Percentiles rank a stretch among this genome's conserved stretches.
Evolutionary conservation across 1,140 invertebrate genomes (phyloP).

Genomic region (Steinernema khuongi): DNA sequence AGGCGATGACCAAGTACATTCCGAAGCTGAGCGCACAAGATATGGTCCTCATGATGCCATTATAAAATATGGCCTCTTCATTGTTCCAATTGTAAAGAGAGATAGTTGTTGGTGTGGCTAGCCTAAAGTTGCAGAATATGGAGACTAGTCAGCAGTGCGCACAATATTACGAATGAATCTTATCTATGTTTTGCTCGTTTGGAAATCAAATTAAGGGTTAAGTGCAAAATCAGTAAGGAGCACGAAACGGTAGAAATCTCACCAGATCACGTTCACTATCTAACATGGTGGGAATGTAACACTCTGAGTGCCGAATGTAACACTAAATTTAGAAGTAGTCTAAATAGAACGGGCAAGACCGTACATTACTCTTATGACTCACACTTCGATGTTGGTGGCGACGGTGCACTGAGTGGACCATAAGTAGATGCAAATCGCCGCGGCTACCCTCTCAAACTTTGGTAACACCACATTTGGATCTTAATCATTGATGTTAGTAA

Average conservation of each 20-base stretch:
- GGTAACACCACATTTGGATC: constrained; percentile 23
- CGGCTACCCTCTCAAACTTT: constrained; percentile 21
- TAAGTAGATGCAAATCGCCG: constrained; percentile 23
- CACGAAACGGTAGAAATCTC: too few relatives aligned
- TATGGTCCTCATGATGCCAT: constrained; percentile 21
- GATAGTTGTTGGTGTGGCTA: constrained; percentile 23
- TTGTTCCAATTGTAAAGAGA: constrained; percentile 28
- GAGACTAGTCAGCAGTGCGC: background rate
- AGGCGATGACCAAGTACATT: constrained; percentile 24
- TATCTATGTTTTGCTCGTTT: too few relatives aligned
- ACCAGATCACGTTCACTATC: too few relatives aligned
- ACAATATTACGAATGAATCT: too few relatives aligned
- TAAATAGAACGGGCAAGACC: too few relatives aligned
- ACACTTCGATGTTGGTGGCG: constrained; percentile 24
- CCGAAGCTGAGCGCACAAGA: constrained; percentile 18
- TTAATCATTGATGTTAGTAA: background rate
- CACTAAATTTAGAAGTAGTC: too few relatives aligned
- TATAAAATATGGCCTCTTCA: constrained; percentile 24
- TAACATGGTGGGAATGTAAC: too few relatives aligned
- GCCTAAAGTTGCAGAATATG: background rate
- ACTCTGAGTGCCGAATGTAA: too few relatives aligned
- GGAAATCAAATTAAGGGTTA: too few relatives aligned
- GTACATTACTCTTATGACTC: too few relatives aligned
- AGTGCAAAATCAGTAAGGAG: too few relatives aligned
- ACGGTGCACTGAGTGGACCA: constrained; percentile 23